Evolutionary conservation across 2,113 vertebrate genomes (phyloP).

Genomic region (Megatriorchis doriae): DNA sequence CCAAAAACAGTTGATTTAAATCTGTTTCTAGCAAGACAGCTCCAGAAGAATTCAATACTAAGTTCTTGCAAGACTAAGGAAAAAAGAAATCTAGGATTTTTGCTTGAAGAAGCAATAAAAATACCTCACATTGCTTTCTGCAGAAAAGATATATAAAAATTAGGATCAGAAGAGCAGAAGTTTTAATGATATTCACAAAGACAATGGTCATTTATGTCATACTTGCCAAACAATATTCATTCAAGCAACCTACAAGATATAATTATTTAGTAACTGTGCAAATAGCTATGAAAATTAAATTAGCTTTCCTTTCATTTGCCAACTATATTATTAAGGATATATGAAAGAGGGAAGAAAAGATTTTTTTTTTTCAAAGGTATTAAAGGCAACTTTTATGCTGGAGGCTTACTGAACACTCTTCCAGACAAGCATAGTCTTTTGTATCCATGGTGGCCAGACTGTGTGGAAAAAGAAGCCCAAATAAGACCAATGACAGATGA

Average conservation of each 20-base stretch:
- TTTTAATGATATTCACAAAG: background rate
- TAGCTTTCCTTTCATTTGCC: background rate
- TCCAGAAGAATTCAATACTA: background rate
- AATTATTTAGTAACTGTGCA: background rate
- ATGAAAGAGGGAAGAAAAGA: background rate
- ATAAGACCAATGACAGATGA: background rate
- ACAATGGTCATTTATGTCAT: background rate
- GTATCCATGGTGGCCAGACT: background rate
- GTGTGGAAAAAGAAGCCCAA: background rate
- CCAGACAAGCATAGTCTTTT: background rate
- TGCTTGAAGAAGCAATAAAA: background rate
- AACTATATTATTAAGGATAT: background rate
- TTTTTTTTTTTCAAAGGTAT: background rate
- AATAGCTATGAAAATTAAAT: background rate
- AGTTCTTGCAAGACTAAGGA: background rate
- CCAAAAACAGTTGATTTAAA: background rate
- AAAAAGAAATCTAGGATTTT: background rate
- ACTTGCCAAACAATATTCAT: background rate
- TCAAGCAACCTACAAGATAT: background rate
- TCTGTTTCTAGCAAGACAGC: background rate
- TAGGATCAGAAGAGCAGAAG: background rate
- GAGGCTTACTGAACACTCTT: background rate
- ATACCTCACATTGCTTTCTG: background rate
- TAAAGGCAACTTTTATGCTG: background rate
- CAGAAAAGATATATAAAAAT: background rate